Percentiles rank a stretch among this genome's conserved stretches.
phyloP scores from a whole-genome alignment of 2,888 invertebrate genomes.

The Chirona hameri region DNA sequence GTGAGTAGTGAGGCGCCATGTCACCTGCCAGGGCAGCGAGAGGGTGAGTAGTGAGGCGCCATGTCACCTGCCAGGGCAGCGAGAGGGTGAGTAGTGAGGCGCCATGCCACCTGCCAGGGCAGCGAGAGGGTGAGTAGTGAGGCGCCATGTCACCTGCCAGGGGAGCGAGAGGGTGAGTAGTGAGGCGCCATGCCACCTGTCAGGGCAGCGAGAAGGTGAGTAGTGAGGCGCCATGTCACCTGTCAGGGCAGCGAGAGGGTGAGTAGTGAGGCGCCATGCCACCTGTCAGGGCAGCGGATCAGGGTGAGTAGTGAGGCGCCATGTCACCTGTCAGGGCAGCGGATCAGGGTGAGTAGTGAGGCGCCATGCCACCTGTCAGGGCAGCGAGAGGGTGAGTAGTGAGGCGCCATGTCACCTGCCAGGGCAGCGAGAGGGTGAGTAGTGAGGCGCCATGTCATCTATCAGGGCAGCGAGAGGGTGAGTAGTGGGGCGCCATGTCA shows the following conservation, averaged over 20 bases:
- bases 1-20: constrained; percentile 64
- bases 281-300: constrained; percentile 59
- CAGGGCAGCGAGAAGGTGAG: constrained; percentile 56
- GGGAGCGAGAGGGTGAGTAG: constrained; percentile 64
- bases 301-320: constrained; percentile 65
- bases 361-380: constrained; percentile 64
- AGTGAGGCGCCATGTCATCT: constrained; percentile 68
- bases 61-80: constrained; percentile 63
- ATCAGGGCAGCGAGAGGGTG: constrained; percentile 54
- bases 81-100: constrained; percentile 64
- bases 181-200: constrained; percentile 66
- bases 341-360: constrained; percentile 63
- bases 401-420: constrained; percentile 65
- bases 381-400: constrained; percentile 64
- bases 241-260: constrained; percentile 54
- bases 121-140: constrained; percentile 65
- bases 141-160: constrained; percentile 65
- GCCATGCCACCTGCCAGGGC: constrained; percentile 63
- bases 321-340: constrained; percentile 63
- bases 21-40: constrained; percentile 62
- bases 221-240: constrained; percentile 69
- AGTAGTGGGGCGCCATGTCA: constrained; percentile 66
- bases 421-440: constrained; percentile 61
- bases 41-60: constrained; percentile 65
- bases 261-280: constrained; percentile 68